A percentile compares a stretch with the other conserved stretches of the same genome.
phyloP scores from a whole-genome alignment of 2,113 vertebrate species.

The Heliornis fulica region DNA sequence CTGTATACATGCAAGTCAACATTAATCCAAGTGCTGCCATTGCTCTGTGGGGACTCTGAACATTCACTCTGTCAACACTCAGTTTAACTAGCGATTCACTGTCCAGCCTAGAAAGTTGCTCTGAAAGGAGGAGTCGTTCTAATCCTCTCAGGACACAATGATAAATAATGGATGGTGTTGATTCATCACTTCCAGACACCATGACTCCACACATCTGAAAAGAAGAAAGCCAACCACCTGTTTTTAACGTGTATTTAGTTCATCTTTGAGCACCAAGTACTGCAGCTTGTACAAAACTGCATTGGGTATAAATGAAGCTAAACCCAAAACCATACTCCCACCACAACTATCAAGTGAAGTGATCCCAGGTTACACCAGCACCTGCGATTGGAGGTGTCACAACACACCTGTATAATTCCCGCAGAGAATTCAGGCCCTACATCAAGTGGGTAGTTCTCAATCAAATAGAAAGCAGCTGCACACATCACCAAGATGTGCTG shows the following conservation, averaged over 20 bases:
- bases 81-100: constrained; percentile 93
- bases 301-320: not conserved
- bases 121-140: constrained; percentile 93
- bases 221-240: not conserved
- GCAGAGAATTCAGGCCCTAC: constrained; percentile 94
- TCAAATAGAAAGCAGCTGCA: constrained; percentile 96
- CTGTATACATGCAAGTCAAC: constrained; percentile 99
- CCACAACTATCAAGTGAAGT: not conserved
- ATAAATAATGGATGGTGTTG: constrained; percentile 91
- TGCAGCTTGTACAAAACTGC: not conserved
- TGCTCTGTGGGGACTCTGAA: constrained; percentile 93
- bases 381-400: not conserved
- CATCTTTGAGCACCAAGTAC: not conserved
- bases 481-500: constrained; percentile 97
- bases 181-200: constrained; percentile 92
- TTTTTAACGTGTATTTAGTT: not conserved
- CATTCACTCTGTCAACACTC: constrained; percentile 94
- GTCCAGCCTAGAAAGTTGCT: constrained; percentile 92
- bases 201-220: constrained; percentile 91
- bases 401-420: constrained; percentile 88
- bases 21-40: constrained; percentile 97
- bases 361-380: not conserved
- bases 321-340: not conserved
- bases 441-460: constrained; percentile 96
- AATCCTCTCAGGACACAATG: constrained; percentile 94